Conservation (phyloP, 1,140 invertebrate species). For the Drosophila tropicalis region DNA sequence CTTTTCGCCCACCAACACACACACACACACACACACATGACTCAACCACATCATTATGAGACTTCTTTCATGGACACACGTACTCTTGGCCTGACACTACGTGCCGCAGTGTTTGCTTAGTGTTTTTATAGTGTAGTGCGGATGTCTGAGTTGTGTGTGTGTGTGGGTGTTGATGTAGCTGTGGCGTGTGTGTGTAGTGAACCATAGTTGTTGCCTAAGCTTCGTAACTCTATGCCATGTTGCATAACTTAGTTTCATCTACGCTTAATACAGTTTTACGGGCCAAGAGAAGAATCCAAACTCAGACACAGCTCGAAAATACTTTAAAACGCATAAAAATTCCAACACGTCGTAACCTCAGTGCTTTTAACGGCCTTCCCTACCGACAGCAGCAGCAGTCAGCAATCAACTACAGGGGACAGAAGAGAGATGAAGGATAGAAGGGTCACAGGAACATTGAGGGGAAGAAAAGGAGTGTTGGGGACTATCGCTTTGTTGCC, state of each 20-base stretch:
- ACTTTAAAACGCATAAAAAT: slow-evolving; percentile 82
- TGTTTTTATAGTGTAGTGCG: slow-evolving; percentile 30
- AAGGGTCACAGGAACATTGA: neutral
- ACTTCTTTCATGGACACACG: slow-evolving; percentile 11
- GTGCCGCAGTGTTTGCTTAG: slow-evolving; percentile 9
- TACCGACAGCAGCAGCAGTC: slow-evolving; percentile 56
- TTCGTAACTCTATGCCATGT: slow-evolving; percentile 66
- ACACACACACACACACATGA: slow-evolving; percentile 49
- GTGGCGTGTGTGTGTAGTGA: slow-evolving; percentile 35
- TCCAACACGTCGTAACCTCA: slow-evolving; percentile 78
- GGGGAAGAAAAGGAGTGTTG: neutral
- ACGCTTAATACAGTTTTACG: slow-evolving; percentile 80
- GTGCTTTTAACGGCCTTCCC: slow-evolving; percentile 65
- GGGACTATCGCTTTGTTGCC: slow-evolving; percentile 69
- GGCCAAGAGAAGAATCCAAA: slow-evolving; percentile 34
- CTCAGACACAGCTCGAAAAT: slow-evolving; percentile 49
- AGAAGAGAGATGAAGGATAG: neutral
- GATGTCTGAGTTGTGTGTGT: neutral
- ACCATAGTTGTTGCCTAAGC: slow-evolving; percentile 47
- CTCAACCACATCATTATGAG: slow-evolving; percentile 60
- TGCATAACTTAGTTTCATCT: slow-evolving; percentile 76
- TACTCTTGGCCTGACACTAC: slow-evolving; percentile 3
- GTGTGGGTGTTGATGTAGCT: slow-evolving; percentile 16
- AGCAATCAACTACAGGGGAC: slow-evolving; percentile 65
- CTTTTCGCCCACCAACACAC: slow-evolving; percentile 56